Conservation (phyloP, 2,797 vertebrate species). For the Eulemur coronatus region DNA sequence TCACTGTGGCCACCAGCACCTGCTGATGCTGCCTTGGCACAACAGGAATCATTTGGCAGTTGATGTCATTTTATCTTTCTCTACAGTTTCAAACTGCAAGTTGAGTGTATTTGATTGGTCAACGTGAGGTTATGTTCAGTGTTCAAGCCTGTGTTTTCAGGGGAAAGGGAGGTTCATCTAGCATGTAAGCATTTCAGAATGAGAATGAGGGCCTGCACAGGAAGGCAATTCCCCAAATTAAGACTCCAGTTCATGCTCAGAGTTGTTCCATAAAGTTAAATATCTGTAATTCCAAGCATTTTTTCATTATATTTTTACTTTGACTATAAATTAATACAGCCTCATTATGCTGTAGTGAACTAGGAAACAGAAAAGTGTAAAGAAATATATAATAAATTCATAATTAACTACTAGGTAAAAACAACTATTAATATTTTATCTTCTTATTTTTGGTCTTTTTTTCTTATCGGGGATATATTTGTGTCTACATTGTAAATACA, state of each 20-base stretch:
- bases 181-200: neutral
- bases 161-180: neutral
- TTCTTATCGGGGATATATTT: neutral
- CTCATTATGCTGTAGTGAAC: neutral
- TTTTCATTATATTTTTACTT: neutral
- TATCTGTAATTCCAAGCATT: neutral
- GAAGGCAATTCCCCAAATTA: neutral
- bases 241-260: neutral
- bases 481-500: neutral
- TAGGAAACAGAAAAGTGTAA: neutral
- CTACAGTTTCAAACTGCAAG: neutral
- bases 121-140: neutral
- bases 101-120: neutral
- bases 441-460: neutral
- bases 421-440: neutral
- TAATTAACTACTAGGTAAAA: neutral
- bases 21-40: neutral
- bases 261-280: neutral
- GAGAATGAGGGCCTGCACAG: neutral
- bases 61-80: neutral
- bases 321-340: neutral
- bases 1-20: rapidly evolving
- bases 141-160: neutral
- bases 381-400: neutral
- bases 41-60: neutral